Evolutionary conservation across 2,113 vertebrate species (phyloP).

Genomic region (Enhydra lutris): DNA sequence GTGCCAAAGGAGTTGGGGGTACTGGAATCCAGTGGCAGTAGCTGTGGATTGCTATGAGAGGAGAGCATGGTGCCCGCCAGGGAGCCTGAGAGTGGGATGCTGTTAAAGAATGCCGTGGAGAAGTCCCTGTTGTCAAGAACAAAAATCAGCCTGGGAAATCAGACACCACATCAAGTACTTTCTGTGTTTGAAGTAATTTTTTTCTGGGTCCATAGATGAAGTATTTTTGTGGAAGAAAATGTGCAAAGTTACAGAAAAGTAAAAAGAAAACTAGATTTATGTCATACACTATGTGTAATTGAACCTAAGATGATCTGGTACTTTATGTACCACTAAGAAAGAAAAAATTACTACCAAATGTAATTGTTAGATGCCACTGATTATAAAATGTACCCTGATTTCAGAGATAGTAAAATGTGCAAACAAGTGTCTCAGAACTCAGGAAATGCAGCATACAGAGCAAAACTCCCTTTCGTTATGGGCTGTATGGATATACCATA

Average conservation of each 20-base stretch:
- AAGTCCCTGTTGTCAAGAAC: constrained; percentile 89
- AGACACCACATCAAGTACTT: not conserved
- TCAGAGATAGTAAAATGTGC: not conserved
- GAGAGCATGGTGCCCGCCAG: constrained; percentile 93
- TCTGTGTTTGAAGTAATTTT: not conserved
- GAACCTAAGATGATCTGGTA: not conserved
- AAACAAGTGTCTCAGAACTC: not conserved
- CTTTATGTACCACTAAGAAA: not conserved
- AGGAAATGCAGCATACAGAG: not conserved
- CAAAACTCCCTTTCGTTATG: not conserved
- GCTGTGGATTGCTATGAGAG: constrained; percentile 91
- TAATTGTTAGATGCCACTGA: not conserved
- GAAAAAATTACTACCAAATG: not conserved
- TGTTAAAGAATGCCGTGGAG: constrained; percentile 98
- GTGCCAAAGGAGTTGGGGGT: constrained; percentile 86
- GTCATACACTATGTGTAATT: not conserved
- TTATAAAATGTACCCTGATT: not conserved
- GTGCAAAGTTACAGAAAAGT: not conserved
- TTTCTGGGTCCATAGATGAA: not conserved
- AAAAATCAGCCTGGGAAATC: constrained; percentile 24
- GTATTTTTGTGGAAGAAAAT: not conserved
- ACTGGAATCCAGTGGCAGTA: constrained; percentile 91
- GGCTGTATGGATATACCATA: not conserved
- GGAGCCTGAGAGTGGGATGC: constrained; percentile 92
- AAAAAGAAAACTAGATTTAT: not conserved